phyloP scores from a whole-genome alignment of 2,888 invertebrate genomes.

The Empis stercorea region DNA sequence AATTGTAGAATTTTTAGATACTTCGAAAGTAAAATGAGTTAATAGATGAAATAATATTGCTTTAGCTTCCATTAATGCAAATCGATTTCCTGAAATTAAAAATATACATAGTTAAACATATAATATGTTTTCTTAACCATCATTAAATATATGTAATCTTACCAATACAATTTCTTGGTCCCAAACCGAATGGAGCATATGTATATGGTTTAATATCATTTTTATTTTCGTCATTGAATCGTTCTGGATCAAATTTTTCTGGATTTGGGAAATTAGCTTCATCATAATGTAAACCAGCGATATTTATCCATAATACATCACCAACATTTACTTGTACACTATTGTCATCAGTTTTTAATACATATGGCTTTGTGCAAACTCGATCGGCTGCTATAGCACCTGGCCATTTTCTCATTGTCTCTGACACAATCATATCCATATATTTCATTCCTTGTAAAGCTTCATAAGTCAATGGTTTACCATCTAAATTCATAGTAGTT shows the following conservation, averaged over 20 bases:
- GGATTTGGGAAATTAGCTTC: conserved; percentile 42
- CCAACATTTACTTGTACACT: conserved; percentile 26
- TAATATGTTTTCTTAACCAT: background rate
- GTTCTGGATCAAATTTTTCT: conserved; percentile 43
- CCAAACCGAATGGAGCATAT: conserved; percentile 44
- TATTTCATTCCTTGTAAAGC: conserved; percentile 45
- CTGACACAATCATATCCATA: conserved; percentile 43
- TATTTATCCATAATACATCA: conserved; percentile 29
- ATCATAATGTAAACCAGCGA: conserved; percentile 39
- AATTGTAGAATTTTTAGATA: conserved; percentile 8
- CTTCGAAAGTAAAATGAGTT: conserved; percentile 10
- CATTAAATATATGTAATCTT: background rate
- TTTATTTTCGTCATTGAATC: conserved; percentile 46
- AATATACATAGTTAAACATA: background rate
- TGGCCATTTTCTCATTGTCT: conserved; percentile 42
- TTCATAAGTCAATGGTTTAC: conserved; percentile 41
- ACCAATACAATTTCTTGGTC: conserved; percentile 51
- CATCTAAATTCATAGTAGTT: conserved; percentile 30
- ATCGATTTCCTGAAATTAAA: conserved; percentile 8
- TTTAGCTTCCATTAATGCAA: conserved; percentile 14
- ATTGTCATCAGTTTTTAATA: conserved; percentile 23
- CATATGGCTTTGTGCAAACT: conserved; percentile 40
- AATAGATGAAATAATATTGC: conserved; percentile 11
- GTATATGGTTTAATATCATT: conserved; percentile 35
- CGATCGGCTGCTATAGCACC: conserved; percentile 38